phyloP scores from a whole-genome alignment of 2,797 vertebrate genomes.

The Rhinella marina region DNA sequence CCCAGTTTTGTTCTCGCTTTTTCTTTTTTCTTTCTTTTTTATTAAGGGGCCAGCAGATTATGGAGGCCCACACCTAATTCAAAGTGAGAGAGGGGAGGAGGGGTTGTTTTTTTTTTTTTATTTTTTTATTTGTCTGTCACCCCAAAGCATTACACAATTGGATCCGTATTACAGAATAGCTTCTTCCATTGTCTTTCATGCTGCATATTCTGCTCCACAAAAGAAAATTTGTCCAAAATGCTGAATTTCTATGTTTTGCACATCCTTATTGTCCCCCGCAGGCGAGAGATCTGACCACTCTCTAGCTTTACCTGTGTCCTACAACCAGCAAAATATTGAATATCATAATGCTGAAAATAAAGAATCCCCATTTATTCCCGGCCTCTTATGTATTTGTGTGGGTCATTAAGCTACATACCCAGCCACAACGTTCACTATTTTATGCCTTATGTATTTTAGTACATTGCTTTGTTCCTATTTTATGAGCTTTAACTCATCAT shows the following conservation, averaged over 20 bases:
- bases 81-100: too few relatives aligned
- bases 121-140: too few relatives aligned
- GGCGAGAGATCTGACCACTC: background rate
- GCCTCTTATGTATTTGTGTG: slow-evolving; percentile 27
- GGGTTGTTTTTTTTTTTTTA: too few relatives aligned
- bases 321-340: background rate
- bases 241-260: background rate
- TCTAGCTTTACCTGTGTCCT: background rate
- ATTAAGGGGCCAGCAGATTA: too few relatives aligned
- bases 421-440: slow-evolving; percentile 19
- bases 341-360: background rate
- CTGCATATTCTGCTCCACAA: background rate
- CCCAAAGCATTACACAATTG: too few relatives aligned
- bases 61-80: too few relatives aligned
- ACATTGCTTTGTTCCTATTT: slow-evolving; percentile 1
- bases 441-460: slow-evolving; percentile 19
- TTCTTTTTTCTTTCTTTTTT: too few relatives aligned
- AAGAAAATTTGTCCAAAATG: background rate
- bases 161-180: background rate
- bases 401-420: slow-evolving; percentile 12
- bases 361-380: slow-evolving; percentile 19
- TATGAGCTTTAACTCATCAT: slow-evolving; percentile 19
- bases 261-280: background rate
- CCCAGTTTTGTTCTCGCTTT: too few relatives aligned
- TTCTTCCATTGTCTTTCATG: background rate